Evolutionary conservation across 2,113 vertebrate genomes (phyloP), one percentile per base, ranked within the genome.

Genomic region (Oenanthe melanoleuca): DNA sequence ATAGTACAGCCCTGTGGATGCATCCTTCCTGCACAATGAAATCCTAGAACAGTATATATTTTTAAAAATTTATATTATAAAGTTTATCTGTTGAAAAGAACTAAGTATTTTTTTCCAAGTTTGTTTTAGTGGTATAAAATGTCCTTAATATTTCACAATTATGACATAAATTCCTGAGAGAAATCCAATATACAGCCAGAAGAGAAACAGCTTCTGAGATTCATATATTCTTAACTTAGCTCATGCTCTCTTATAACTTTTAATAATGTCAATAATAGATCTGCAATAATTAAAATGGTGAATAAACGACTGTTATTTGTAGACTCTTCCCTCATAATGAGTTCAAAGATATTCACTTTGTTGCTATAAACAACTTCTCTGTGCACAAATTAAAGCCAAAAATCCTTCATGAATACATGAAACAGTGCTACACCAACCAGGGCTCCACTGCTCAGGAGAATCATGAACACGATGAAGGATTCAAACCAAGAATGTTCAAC

Each of bases 401-500:
- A 80, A 14, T n/a, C 1, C 26, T 75, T 77, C 42, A 65, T 22
- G 47, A 69, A 79, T 11, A 59, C 1, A 31, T 3, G 8, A 85
- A 69, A 47, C 47, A 40, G 7, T 49, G 38, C 45, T 64, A 37
- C 33, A 66, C 98, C 90, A 96, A 99, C 99, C 98, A 99, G 98
- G 1, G 99, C 97, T 29, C 98, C 99, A 0, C 99, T 99, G 98
- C 99, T 99, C 66, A 99, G 98, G 34, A 99, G 98, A 95, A 99
- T 99, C 99, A 99, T 99, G 97, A 99, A 99, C 98, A 99, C 98
- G 96, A 99, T 99, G 97, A 99, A 99, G 84, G 98, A 98, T 97
- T 99, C 99, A 24, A 99, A 99, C 99, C 99, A 99, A 97, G 98
- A 99, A 95, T 99, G 99, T 92, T 99, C 99, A 53, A 99, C 99